Evolutionary conservation across 1,140 invertebrate genomes (phyloP).

Genomic region (Aphelenchoides fujianensis): DNA sequence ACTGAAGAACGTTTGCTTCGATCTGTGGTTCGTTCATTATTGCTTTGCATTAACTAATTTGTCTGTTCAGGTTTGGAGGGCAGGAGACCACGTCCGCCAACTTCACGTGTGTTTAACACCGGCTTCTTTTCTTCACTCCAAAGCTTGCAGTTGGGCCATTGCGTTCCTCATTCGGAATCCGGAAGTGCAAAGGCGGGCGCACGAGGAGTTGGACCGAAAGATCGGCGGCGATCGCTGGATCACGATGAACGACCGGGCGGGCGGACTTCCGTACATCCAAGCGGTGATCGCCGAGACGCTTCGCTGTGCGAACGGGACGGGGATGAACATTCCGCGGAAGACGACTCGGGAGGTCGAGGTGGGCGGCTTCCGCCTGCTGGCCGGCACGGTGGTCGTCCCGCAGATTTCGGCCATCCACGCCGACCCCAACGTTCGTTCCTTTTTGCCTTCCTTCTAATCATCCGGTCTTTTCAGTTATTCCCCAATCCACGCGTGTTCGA

Average conservation of each 20-base stretch:
- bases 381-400: not conserved
- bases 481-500: not conserved
- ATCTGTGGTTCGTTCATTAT: slow-evolving; percentile 12
- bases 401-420: not conserved
- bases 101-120: no score
- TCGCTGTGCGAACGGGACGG: not conserved
- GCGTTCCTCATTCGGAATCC: slow-evolving; percentile 17
- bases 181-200: slow-evolving; percentile 23
- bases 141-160: no score
- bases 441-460: not conserved
- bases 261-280: slow-evolving; percentile 19
- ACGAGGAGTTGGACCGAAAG: slow-evolving; percentile 12
- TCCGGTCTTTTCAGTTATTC: not conserved
- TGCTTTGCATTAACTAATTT: not conserved
- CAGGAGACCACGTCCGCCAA: no score
- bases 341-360: not conserved
- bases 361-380: not conserved
- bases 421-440: not conserved
- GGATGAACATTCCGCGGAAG: not conserved
- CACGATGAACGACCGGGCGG: slow-evolving; percentile 13
- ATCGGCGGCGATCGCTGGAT: slow-evolving; percentile 22
- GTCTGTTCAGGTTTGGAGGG: not conserved
- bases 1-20: slow-evolving; percentile 4
- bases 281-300: not conserved
- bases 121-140: no score